phyloP scores from a whole-genome alignment of 2,113 vertebrate species.

The Tachysurus vachellii region DNA sequence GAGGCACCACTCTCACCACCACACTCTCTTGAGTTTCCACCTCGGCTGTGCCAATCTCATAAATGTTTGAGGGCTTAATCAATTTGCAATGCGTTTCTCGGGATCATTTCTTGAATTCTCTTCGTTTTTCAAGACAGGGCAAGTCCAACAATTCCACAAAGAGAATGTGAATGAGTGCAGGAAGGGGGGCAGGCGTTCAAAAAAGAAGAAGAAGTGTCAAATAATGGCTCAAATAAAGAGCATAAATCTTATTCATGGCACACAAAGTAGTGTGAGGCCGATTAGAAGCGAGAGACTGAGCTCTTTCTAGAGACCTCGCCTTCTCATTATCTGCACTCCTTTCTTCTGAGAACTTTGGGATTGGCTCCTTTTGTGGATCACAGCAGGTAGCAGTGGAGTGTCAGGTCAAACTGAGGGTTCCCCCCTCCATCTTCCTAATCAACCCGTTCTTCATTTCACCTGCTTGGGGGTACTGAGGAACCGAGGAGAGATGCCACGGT shows the following conservation, averaged over 20 bases:
- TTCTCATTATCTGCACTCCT: slow-evolving; percentile 73
- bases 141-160: slow-evolving; percentile 41
- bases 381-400: slow-evolving; percentile 76
- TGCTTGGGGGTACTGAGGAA: slow-evolving; percentile 59
- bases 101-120: slow-evolving; percentile 72
- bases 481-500: slow-evolving; percentile 55
- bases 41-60: slow-evolving; percentile 72
- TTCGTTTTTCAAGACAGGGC: slow-evolving; percentile 47
- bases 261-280: slow-evolving; percentile 70
- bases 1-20: slow-evolving; percentile 46
- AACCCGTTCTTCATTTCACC: slow-evolving; percentile 60
- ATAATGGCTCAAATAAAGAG: slow-evolving; percentile 61
- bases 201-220: slow-evolving; percentile 52
- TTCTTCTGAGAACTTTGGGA: slow-evolving; percentile 66
- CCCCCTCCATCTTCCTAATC: slow-evolving; percentile 53
- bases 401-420: slow-evolving; percentile 73
- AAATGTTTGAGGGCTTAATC: slow-evolving; percentile 77
- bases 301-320: slow-evolving; percentile 65
- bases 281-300: slow-evolving; percentile 66
- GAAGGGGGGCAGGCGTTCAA: slow-evolving; percentile 41
- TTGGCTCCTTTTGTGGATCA: slow-evolving; percentile 70
- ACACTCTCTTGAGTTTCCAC: slow-evolving; percentile 55
- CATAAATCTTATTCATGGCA: slow-evolving; percentile 76
- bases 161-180: slow-evolving; percentile 60
- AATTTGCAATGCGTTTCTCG: slow-evolving; percentile 75